phyloP scores from a whole-genome alignment of 1,140 invertebrate species.

The Oppia nitens region DNA sequence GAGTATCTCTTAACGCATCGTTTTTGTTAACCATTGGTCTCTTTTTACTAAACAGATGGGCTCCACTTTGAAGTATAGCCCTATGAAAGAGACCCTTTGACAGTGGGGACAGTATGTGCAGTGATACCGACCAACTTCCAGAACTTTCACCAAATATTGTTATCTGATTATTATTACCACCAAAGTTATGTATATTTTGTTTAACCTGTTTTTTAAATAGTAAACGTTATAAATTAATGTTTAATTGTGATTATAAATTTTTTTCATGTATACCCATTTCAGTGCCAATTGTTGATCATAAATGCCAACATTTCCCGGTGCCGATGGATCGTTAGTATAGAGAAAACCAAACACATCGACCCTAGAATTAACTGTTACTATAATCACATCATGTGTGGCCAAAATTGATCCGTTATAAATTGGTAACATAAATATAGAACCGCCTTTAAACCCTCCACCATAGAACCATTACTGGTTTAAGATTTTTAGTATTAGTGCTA shows the following conservation, averaged over 20 bases:
- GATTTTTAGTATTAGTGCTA: no score
- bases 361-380: conserved; percentile 39
- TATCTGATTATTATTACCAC: conserved; percentile 22
- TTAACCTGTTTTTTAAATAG: conserved; percentile 28
- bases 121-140: conserved; percentile 27
- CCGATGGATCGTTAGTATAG: conserved; percentile 1
- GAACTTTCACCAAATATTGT: conserved; percentile 29
- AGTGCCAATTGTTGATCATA: conserved; percentile 1
- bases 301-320: conserved; percentile 1
- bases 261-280: conserved; percentile 26
- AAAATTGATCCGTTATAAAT: conserved; percentile 59
- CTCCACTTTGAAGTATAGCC: conserved; percentile 30
- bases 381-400: conserved; percentile 42
- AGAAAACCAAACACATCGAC: conserved; percentile 12
- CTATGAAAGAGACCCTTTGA: conserved; percentile 17
- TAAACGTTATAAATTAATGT: no score
- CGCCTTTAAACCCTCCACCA: conserved; percentile 13
- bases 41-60: no score
- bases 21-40: no score
- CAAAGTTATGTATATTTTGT: conserved; percentile 28
- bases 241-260: no score
- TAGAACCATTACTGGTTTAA: conserved; percentile 18
- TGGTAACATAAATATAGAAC: neutral
- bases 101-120: no score
- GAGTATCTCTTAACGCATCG: no score